phyloP scores from a whole-genome alignment of 1,140 invertebrate species.

The Drosophila ficusphila region DNA sequence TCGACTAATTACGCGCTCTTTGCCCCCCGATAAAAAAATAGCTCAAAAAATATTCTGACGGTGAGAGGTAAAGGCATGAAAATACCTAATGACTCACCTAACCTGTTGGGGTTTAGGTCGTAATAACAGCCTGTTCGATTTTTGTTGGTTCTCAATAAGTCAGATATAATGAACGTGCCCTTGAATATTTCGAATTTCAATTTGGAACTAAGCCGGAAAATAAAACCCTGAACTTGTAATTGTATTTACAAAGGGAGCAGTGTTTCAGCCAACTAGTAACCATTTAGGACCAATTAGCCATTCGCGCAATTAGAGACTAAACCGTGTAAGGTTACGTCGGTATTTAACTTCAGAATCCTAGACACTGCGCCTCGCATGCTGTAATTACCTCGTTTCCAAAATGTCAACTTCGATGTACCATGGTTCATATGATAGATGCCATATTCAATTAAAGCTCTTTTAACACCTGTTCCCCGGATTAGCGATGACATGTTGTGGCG shows the following conservation, averaged over 20 bases:
- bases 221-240: no score
- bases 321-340: no score
- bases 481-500: background rate
- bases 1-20: slow-evolving; percentile 24
- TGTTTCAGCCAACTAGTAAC: no score
- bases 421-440: background rate
- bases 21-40: background rate
- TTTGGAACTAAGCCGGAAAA: no score
- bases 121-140: background rate
- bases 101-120: background rate
- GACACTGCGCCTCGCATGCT: background rate
- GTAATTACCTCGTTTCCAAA: background rate
- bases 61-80: background rate
- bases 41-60: background rate
- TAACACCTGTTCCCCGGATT: slow-evolving; percentile 8
- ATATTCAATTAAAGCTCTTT: slow-evolving; percentile 22
- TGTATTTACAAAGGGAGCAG: no score
- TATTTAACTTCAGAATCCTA: background rate
- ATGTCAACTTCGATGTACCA: background rate
- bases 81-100: slow-evolving; percentile 19
- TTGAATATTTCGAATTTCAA: background rate
- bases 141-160: slow-evolving; percentile 3
- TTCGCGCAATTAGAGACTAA: no score
- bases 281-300: no score
- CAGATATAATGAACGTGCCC: background rate